Evolutionary conservation across 2,113 vertebrate species (phyloP).

Genomic region (Helogale parvula): DNA sequence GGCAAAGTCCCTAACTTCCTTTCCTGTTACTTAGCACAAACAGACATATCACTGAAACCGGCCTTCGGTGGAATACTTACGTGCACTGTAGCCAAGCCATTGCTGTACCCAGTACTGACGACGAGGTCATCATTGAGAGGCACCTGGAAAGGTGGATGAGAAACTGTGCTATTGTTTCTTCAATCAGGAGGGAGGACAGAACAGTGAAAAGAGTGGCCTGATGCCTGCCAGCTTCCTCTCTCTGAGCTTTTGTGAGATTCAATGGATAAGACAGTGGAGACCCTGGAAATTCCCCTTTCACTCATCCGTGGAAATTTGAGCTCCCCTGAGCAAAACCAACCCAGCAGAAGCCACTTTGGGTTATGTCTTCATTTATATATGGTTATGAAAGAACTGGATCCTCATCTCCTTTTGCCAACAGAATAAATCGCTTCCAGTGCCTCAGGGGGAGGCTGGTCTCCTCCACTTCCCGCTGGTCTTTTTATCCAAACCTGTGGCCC

Average conservation of each 20-base stretch:
- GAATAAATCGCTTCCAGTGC: neutral
- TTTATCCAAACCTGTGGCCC: neutral
- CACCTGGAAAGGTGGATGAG: slow-evolving; percentile 70
- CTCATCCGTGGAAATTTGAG: neutral
- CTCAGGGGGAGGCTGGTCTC: neutral
- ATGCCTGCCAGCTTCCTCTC: neutral
- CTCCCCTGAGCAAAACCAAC: neutral
- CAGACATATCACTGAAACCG: neutral
- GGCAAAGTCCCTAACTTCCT: neutral
- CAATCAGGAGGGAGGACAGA: neutral
- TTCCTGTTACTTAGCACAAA: neutral
- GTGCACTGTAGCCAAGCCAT: slow-evolving; percentile 91
- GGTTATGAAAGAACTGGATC: neutral
- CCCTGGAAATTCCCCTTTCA: neutral
- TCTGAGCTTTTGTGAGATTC: neutral
- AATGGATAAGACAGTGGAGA: neutral
- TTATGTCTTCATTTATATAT: neutral
- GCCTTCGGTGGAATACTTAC: slow-evolving; percentile 83
- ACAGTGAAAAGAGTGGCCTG: neutral
- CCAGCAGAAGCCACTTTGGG: neutral
- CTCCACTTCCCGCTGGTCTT: neutral
- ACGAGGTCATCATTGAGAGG: slow-evolving; percentile 86
- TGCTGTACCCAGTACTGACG: slow-evolving; percentile 87
- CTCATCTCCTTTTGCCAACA: neutral
- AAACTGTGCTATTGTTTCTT: slow-evolving; percentile 17